Conservation (phyloP, 2,113 vertebrate genomes). For the Leptocoma aspasia region DNA sequence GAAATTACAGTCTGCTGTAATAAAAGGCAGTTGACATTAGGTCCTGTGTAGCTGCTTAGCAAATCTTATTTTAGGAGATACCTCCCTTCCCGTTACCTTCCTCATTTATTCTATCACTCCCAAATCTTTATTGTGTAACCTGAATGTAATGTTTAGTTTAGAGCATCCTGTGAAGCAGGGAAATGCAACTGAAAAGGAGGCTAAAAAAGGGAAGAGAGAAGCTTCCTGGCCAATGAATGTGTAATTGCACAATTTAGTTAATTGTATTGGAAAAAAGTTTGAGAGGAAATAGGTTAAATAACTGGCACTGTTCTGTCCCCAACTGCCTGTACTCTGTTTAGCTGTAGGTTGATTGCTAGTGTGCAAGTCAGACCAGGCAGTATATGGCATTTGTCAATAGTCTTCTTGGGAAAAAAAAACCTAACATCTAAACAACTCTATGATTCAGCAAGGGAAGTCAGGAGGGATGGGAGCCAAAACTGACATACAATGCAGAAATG, state of each 20-base stretch:
- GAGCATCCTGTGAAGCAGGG: constrained; percentile 42
- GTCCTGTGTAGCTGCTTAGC: background rate
- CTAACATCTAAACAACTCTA: background rate
- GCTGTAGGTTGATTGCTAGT: background rate
- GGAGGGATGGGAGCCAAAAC: background rate
- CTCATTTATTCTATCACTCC: background rate
- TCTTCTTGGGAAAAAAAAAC: background rate
- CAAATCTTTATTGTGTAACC: constrained; percentile 30
- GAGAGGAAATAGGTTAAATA: constrained; percentile 8
- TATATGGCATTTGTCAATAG: background rate
- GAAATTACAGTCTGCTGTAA: background rate
- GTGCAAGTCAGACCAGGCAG: background rate
- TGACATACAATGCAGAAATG: background rate
- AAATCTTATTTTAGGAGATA: constrained; percentile 39
- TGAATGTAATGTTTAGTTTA: constrained; percentile 40
- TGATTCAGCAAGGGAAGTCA: background rate
- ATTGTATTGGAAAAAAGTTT: constrained; percentile 27
- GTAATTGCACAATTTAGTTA: constrained; percentile 32
- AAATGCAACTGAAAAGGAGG: constrained; percentile 19
- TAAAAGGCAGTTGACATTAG: background rate
- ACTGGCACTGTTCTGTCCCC: background rate
- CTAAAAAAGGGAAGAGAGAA: constrained; percentile 26
- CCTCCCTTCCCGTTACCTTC: constrained; percentile 7
- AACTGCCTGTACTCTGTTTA: background rate
- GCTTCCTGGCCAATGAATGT: constrained; percentile 40